These are phyloP conservation scores for Pterostichus niger DNA, from an alignment of 2,888 invertebrate genomes.

Conservation along the genomic window DNA sequence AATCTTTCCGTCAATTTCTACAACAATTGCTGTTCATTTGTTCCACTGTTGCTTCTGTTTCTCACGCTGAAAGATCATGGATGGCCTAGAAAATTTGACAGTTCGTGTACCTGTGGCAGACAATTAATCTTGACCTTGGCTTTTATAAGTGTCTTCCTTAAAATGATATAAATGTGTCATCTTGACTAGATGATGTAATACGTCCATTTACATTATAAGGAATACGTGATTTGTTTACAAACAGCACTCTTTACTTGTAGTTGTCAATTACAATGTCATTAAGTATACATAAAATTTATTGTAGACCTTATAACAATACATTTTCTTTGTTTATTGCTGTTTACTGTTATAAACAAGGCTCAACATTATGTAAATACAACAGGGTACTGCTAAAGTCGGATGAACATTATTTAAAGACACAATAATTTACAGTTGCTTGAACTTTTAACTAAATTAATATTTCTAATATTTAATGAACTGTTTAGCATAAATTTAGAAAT, in stretches of 20 bases:
- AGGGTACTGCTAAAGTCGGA: too few species aligned
- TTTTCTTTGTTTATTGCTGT: constrained; percentile 25
- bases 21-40: neutral
- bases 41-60: constrained; percentile 15
- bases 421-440: too few species aligned
- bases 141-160: neutral
- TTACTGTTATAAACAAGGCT: neutral
- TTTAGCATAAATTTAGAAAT: too few species aligned
- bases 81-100: constrained; percentile 63
- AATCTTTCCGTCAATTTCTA: neutral
- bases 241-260: neutral
- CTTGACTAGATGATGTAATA: constrained; percentile 51
- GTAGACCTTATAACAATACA: neutral
- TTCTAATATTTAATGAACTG: too few species aligned
- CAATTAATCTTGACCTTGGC: constrained; percentile 61
- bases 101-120: constrained; percentile 47
- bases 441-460: too few species aligned
- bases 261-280: constrained; percentile 8
- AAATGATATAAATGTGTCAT: constrained; percentile 25
- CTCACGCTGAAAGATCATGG: constrained; percentile 28
- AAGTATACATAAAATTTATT: constrained; percentile 40
- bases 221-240: constrained; percentile 62
- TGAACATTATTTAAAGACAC: too few species aligned
- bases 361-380: too few species aligned
- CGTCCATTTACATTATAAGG: constrained; percentile 49